These are phyloP conservation scores for Phoxinus dragarum DNA, from an alignment of 2,797 vertebrate genomes.

Conservation along the genomic window DNA sequence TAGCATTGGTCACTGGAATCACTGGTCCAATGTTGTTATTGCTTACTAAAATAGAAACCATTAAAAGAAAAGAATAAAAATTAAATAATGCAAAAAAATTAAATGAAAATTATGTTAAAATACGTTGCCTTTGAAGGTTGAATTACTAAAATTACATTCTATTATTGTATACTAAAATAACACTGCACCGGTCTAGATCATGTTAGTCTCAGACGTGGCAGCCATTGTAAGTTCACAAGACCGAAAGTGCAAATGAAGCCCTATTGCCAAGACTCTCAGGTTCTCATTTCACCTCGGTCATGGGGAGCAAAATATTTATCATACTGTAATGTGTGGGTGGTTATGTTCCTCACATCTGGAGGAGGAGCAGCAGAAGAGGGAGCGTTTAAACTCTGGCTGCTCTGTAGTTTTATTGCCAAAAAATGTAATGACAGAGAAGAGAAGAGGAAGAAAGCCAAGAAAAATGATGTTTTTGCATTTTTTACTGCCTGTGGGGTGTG, in stretches of 20 bases:
- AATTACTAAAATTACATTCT: too few relatives aligned
- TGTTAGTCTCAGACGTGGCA: background rate
- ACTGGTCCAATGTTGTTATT: too few relatives aligned
- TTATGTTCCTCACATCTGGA: conserved; percentile 28
- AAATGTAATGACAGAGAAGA: conserved; percentile 42
- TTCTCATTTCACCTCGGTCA: background rate
- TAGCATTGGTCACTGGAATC: too few relatives aligned
- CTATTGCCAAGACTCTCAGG: background rate
- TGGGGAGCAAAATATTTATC: background rate
- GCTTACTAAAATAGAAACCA: too few relatives aligned
- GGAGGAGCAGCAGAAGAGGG: background rate
- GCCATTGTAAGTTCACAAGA: too few relatives aligned
- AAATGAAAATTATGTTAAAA: too few relatives aligned
- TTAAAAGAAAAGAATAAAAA: too few relatives aligned
- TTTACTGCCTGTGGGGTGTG: background rate
- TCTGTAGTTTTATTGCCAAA: conserved; percentile 50
- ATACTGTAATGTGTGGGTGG: background rate
- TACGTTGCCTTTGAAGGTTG: background rate
- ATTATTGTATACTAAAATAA: too few relatives aligned
- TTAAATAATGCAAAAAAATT: too few relatives aligned
- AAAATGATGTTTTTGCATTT: background rate
- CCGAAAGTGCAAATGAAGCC: too few relatives aligned
- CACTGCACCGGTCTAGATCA: background rate
- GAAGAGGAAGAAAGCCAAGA: background rate
- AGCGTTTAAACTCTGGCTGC: conserved; percentile 8